Conservation (phyloP, 2,888 invertebrate genomes). For the Blastobasis lacticolella region DNA sequence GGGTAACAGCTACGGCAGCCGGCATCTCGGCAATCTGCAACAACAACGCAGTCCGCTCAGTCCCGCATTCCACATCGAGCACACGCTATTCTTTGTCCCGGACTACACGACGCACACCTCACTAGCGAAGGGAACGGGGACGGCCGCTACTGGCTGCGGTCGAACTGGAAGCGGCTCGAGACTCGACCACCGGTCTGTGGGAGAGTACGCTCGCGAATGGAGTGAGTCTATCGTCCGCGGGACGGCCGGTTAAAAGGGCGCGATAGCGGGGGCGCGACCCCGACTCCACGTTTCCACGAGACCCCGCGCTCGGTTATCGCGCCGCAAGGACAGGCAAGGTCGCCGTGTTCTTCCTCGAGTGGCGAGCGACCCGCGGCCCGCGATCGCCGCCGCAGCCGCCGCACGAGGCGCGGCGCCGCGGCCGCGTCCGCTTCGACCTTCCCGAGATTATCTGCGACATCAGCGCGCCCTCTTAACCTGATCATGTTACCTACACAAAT, state of each 20-base stretch:
- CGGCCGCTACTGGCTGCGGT: neutral
- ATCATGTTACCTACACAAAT: conserved; percentile 19
- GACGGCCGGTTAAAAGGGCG: conserved; percentile 48
- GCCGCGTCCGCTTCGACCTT: conserved; percentile 40
- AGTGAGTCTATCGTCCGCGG: conserved; percentile 40
- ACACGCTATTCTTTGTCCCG: neutral
- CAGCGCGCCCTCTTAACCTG: conserved; percentile 26
- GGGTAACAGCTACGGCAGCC: conserved; percentile 48
- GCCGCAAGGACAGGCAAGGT: conserved; percentile 62
- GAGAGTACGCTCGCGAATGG: conserved; percentile 42
- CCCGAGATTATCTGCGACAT: conserved; percentile 27
- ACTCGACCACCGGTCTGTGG: conserved; percentile 4
- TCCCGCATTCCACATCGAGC: neutral
- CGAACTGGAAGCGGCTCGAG: neutral
- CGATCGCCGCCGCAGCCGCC: neutral
- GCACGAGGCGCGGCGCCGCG: neutral
- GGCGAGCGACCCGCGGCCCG: conserved; percentile 6
- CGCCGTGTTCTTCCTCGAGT: conserved; percentile 32
- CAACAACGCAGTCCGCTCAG: neutral
- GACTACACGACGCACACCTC: neutral
- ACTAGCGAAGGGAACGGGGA: neutral
- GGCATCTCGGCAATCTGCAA: conserved; percentile 34
- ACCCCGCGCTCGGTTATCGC: conserved; percentile 39
- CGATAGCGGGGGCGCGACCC: conserved; percentile 55
- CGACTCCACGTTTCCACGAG: conserved; percentile 43